Percentiles rank a stretch among this genome's conserved stretches.
phyloP scores from a whole-genome alignment of 2,888 invertebrate genomes.

The Chelonus formosanus region DNA sequence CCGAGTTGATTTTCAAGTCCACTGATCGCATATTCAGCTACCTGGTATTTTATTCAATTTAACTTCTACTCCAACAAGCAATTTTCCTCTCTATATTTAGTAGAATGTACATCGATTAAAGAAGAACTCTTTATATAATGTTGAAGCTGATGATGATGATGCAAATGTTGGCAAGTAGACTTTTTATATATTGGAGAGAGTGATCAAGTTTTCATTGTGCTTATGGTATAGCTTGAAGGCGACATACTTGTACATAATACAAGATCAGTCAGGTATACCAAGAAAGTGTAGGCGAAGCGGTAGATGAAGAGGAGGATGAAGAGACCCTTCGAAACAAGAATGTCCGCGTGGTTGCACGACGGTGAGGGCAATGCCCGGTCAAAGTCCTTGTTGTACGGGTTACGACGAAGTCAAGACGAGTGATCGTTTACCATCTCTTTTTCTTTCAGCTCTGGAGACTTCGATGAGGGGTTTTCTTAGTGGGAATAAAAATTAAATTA shows the following conservation, averaged over 20 bases:
- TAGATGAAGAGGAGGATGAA: constrained; percentile 30
- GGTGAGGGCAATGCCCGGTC: constrained; percentile 63
- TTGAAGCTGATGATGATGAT: not conserved
- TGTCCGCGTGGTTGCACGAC: constrained; percentile 42
- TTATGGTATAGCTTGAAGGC: not conserved
- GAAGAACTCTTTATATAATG: not conserved
- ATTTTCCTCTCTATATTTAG: constrained; percentile 11
- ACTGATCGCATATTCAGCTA: constrained; percentile 18
- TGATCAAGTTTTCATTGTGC: not conserved
- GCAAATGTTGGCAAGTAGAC: too few relatives aligned
- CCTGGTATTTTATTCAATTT: not conserved
- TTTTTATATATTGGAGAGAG: too few relatives aligned
- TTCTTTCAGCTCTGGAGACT: constrained; percentile 6
- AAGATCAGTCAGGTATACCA: constrained; percentile 25
- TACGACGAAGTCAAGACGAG: constrained; percentile 31
- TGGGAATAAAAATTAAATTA: not conserved
- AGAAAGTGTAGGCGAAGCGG: constrained; percentile 17
- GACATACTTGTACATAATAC: constrained; percentile 2
- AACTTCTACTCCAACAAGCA: constrained; percentile 25
- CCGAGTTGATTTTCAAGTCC: constrained; percentile 28
- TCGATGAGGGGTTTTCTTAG: not conserved
- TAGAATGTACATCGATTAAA: constrained; percentile 6
- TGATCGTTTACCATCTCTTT: constrained; percentile 20
- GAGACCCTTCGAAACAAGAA: constrained; percentile 44
- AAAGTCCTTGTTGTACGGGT: constrained; percentile 56